phyloP scores from a whole-genome alignment of 2,113 vertebrate genomes.

The Eptesicus fuscus region DNA sequence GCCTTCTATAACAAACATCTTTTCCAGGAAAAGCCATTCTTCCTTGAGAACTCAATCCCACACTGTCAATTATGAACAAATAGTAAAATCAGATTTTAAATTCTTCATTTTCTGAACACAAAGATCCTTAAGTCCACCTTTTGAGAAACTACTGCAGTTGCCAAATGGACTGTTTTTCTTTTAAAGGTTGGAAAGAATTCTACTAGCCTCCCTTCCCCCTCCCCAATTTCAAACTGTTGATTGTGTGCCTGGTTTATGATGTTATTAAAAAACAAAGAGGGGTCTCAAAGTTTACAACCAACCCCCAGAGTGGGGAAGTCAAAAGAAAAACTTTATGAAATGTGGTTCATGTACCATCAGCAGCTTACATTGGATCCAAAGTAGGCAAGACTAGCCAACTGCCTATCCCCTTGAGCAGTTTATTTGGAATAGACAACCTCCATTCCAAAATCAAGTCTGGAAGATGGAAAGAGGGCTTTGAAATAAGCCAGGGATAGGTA shows the following conservation, averaged over 20 bases:
- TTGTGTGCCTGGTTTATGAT: slow-evolving; percentile 60
- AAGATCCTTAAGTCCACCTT: slow-evolving; percentile 53
- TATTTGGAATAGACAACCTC: neutral
- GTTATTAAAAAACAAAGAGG: slow-evolving; percentile 68
- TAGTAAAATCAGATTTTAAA: slow-evolving; percentile 32
- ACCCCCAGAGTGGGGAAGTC: slow-evolving; percentile 42
- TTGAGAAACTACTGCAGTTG: slow-evolving; percentile 32
- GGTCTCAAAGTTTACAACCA: slow-evolving; percentile 61
- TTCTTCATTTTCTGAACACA: slow-evolving; percentile 50
- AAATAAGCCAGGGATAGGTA: neutral
- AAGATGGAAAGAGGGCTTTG: neutral
- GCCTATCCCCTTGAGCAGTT: neutral
- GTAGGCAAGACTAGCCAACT: slow-evolving; percentile 45
- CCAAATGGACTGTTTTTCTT: slow-evolving; percentile 55
- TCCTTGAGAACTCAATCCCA: neutral
- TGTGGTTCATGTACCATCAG: neutral
- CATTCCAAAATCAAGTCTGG: neutral
- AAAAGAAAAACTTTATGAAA: slow-evolving; percentile 55
- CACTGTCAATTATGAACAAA: slow-evolving; percentile 10
- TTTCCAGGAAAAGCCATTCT: slow-evolving; percentile 31
- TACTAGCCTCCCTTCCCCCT: neutral
- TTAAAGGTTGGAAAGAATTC: slow-evolving; percentile 68
- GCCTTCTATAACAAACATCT: neutral
- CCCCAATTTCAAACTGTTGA: slow-evolving; percentile 55
- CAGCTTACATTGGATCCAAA: neutral